Evolutionary conservation across 2,797 vertebrate species (phyloP).

Genomic region (Ficedula albicollis): DNA sequence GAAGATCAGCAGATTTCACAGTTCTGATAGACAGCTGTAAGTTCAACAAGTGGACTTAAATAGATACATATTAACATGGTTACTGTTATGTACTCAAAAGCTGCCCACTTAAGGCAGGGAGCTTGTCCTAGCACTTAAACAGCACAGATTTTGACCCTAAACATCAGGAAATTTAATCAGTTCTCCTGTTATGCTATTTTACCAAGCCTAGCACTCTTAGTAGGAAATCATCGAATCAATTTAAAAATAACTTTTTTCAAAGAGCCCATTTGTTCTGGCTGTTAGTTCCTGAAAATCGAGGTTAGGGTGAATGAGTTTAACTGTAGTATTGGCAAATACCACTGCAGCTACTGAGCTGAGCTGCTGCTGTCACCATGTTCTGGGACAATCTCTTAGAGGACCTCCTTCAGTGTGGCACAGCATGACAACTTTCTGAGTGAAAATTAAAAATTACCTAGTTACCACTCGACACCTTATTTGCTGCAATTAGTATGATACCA

Average conservation of each 20-base stretch:
- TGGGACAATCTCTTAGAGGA: not conserved
- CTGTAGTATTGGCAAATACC: not conserved
- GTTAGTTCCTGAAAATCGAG: not conserved
- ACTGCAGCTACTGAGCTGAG: not conserved
- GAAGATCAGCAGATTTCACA: not conserved
- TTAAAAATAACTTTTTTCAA: conserved; percentile 18
- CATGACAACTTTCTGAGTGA: not conserved
- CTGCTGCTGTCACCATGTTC: not conserved
- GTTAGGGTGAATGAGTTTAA: not conserved
- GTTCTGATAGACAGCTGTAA: not conserved
- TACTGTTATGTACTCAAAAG: not conserved
- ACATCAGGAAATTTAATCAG: not conserved
- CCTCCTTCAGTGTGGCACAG: not conserved
- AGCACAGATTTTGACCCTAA: not conserved
- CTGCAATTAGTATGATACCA: not conserved
- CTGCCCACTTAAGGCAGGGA: not conserved
- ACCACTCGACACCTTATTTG: not conserved
- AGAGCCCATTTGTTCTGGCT: not conserved
- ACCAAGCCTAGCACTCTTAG: not conserved
- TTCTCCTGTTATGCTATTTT: not conserved
- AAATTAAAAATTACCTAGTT: not conserved
- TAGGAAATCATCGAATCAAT: not conserved
- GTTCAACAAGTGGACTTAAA: not conserved
- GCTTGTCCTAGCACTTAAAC: not conserved
- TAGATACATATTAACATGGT: not conserved